Evolutionary conservation across 2,797 vertebrate species (phyloP).

Genomic region (Scolopax bukidnonensis): DNA sequence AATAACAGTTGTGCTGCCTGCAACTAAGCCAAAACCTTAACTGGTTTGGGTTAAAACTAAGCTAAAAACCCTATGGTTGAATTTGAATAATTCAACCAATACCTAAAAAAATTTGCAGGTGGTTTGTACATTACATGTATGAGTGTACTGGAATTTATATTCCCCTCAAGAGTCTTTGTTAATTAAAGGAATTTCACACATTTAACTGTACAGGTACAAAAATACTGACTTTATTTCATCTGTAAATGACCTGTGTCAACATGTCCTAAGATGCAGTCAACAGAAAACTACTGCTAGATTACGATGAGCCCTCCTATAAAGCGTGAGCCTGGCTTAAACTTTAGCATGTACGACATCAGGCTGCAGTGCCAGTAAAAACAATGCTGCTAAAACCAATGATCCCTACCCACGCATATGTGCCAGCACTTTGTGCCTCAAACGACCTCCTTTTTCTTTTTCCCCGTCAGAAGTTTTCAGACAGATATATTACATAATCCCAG

Average conservation of each 20-base stretch:
- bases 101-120: not conserved
- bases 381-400: not conserved
- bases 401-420: accelerated
- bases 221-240: not conserved
- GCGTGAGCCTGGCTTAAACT: not conserved
- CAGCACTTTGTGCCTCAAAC: not conserved
- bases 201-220: not conserved
- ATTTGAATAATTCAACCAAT: not conserved
- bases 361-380: not conserved
- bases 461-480: not conserved
- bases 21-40: not conserved
- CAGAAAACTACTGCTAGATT: not conserved
- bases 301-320: not conserved
- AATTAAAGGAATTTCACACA: not conserved
- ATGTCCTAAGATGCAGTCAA: not conserved
- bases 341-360: not conserved
- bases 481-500: not conserved
- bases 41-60: too few species aligned
- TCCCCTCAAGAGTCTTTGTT: not conserved
- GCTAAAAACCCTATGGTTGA: accelerated
- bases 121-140: not conserved
- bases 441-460: not conserved
- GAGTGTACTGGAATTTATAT: not conserved
- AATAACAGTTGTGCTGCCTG: not conserved
- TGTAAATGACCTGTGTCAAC: not conserved